phyloP scores from a whole-genome alignment of 2,888 invertebrate species.

The Papilio protenor region DNA sequence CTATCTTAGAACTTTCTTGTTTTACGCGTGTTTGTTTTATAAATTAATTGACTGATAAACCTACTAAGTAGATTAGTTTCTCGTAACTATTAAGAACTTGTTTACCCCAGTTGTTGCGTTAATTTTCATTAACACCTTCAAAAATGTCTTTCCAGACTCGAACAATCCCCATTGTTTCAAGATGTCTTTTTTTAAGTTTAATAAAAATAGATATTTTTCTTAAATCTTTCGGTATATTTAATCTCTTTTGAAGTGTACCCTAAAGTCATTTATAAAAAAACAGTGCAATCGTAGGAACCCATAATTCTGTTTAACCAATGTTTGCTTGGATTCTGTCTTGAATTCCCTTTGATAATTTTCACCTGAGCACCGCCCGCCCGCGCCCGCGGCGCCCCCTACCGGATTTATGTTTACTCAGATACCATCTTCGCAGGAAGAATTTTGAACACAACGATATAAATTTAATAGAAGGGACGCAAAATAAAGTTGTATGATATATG shows the following conservation, averaged over 20 bases:
- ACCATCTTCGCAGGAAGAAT: constrained; percentile 76
- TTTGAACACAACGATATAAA: constrained; percentile 57
- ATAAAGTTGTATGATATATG: background rate
- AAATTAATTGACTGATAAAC: background rate
- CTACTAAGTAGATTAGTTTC: too few relatives aligned
- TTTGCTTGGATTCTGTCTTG: constrained; percentile 76
- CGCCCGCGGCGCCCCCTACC: constrained; percentile 54
- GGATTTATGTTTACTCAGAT: constrained; percentile 77
- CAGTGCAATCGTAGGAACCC: constrained; percentile 40
- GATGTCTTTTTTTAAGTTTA: too few relatives aligned
- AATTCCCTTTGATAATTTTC: constrained; percentile 80
- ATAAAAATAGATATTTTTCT: too few relatives aligned
- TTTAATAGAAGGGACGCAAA: constrained; percentile 55
- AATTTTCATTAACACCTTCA: too few relatives aligned
- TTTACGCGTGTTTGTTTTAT: background rate
- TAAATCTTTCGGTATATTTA: background rate
- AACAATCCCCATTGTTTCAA: background rate
- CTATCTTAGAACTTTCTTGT: background rate
- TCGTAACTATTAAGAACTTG: too few relatives aligned
- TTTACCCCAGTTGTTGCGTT: too few relatives aligned
- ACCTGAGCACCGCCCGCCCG: constrained; percentile 66
- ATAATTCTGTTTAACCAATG: constrained; percentile 60
- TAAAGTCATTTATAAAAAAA: constrained; percentile 14
- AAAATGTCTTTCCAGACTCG: too few relatives aligned
- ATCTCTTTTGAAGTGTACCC: background rate